Conservation (phyloP, 2,113 vertebrate species). For the Edolisoma coerulescens region DNA sequence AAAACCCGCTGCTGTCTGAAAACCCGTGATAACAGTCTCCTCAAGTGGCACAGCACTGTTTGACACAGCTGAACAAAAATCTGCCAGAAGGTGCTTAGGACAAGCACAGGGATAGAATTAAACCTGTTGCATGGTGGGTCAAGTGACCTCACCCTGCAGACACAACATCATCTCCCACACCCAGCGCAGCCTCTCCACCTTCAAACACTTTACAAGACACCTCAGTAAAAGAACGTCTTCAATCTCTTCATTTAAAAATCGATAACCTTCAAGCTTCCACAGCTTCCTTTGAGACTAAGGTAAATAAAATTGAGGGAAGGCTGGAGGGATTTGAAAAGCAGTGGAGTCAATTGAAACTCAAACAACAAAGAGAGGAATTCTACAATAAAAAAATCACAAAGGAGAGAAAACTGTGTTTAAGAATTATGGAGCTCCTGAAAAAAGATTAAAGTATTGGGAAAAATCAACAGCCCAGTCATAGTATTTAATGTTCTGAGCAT, state of each 20-base stretch:
- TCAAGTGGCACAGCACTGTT: not conserved
- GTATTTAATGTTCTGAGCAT: not conserved
- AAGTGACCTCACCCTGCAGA: not conserved
- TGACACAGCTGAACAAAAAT: not conserved
- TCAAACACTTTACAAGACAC: not conserved
- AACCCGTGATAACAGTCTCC: fast-evolving
- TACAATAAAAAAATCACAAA: conserved; percentile 22
- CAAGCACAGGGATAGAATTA: not conserved
- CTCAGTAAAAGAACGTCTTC: conserved; percentile 26
- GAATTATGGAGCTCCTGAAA: not conserved
- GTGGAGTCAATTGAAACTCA: conserved; percentile 42
- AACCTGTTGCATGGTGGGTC: not conserved
- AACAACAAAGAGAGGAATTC: conserved; percentile 49
- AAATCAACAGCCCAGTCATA: not conserved
- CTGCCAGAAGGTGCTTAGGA: not conserved
- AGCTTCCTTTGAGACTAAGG: conserved; percentile 48
- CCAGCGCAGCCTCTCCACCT: not conserved
- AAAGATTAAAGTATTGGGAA: not conserved
- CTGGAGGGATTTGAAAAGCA: conserved; percentile 46
- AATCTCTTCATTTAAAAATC: conserved; percentile 66
- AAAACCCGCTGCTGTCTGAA: not conserved
- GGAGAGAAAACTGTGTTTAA: conserved; percentile 21
- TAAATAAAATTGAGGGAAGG: conserved; percentile 58
- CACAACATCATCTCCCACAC: not conserved
- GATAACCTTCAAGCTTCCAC: conserved; percentile 43